Percentiles rank a stretch among this genome's conserved stretches.
phyloP scores from a whole-genome alignment of 2,797 vertebrate genomes.

The Salarias fasciatus region DNA sequence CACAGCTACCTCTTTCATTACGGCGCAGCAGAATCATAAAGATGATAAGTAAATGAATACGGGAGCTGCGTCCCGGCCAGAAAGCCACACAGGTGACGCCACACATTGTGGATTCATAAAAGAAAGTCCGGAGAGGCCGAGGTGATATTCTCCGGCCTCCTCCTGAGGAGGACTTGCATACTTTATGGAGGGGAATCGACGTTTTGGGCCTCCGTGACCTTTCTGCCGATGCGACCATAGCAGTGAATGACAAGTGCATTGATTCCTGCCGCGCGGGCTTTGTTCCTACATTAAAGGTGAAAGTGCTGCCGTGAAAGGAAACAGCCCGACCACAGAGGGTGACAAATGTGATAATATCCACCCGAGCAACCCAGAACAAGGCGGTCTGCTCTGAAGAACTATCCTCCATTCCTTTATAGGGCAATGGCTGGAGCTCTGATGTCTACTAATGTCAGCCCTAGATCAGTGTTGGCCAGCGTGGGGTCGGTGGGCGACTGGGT shows the following conservation, averaged over 20 bases:
- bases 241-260: slow-evolving; percentile 76
- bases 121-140: slow-evolving; percentile 4
- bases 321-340: slow-evolving; percentile 7
- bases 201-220: slow-evolving; percentile 69
- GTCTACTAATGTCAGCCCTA: no score
- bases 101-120: slow-evolving; percentile 31
- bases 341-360: neutral
- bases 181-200: slow-evolving; percentile 62
- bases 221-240: slow-evolving; percentile 71
- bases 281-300: slow-evolving; percentile 63
- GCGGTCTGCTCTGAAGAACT: neutral
- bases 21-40: slow-evolving; percentile 20
- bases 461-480: no score
- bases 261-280: slow-evolving; percentile 56
- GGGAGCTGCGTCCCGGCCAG: slow-evolving; percentile 7
- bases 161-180: slow-evolving; percentile 12
- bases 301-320: slow-evolving; percentile 26
- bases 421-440: no score
- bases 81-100: slow-evolving; percentile 28
- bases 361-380: neutral
- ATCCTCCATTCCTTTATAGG: no score
- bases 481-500: no score
- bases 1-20: slow-evolving; percentile 45
- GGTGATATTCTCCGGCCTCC: no score
- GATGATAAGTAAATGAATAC: slow-evolving; percentile 35